phyloP scores from a whole-genome alignment of 1,140 invertebrate species.

The Andricus grossulariae region DNA sequence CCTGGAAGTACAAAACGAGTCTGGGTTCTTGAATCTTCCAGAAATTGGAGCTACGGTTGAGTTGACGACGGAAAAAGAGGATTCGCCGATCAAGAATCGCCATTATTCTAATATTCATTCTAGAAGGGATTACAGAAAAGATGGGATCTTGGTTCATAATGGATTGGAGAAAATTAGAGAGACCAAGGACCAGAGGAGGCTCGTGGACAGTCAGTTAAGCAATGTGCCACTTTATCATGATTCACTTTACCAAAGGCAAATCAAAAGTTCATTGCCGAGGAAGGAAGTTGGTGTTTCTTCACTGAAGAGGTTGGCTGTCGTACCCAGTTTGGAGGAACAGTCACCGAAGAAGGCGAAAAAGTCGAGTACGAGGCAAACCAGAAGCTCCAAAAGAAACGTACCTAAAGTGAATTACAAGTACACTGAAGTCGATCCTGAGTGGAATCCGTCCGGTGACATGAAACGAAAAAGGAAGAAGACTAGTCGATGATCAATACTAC shows the following conservation, averaged over 20 bases:
- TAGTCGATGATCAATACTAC: constrained; percentile 66
- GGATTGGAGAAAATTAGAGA: constrained; percentile 45
- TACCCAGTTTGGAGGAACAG: constrained; percentile 32
- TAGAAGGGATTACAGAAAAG: constrained; percentile 15
- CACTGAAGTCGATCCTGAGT: constrained; percentile 65
- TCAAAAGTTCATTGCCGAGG: constrained; percentile 44
- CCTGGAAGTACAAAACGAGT: constrained; percentile 37
- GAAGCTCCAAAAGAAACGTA: constrained; percentile 67
- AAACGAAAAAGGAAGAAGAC: constrained; percentile 67
- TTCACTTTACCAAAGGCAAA: constrained; percentile 43
- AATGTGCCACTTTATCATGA: constrained; percentile 43
- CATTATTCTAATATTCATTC: constrained; percentile 31
- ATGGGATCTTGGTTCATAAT: background rate
- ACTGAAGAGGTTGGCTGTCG: constrained; percentile 39
- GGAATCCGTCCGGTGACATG: constrained; percentile 61
- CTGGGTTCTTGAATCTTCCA: constrained; percentile 16
- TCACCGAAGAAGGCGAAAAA: constrained; percentile 53
- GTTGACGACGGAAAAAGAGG: constrained; percentile 41
- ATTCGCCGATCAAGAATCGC: constrained; percentile 42
- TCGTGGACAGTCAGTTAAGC: constrained; percentile 42
- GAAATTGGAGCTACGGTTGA: constrained; percentile 24
- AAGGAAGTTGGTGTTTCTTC: constrained; percentile 42
- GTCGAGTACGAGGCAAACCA: constrained; percentile 53
- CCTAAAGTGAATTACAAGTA: constrained; percentile 70
- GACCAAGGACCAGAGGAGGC: constrained; percentile 43